phyloP scores from a whole-genome alignment of 2,113 vertebrate species.

The Saccopteryx bilineata region DNA sequence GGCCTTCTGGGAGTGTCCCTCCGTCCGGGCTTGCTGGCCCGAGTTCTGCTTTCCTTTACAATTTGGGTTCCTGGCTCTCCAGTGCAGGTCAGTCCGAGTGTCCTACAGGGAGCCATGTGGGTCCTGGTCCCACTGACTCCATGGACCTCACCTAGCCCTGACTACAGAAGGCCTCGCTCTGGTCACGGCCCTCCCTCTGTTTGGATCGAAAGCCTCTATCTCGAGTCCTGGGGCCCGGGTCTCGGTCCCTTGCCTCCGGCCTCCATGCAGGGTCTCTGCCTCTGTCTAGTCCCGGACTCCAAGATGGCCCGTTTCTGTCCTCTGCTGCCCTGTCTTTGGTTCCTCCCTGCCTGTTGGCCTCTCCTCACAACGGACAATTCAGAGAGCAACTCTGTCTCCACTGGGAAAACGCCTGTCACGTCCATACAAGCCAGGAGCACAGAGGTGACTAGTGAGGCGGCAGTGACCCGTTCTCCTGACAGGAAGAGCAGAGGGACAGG shows the following conservation, averaged over 20 bases:
- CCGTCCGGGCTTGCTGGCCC: rapidly evolving
- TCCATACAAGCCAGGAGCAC: rapidly evolving
- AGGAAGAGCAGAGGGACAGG: neutral
- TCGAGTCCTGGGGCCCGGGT: rapidly evolving
- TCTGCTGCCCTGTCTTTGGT: rapidly evolving
- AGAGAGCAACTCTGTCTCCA: neutral
- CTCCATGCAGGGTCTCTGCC: neutral
- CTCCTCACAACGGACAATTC: neutral
- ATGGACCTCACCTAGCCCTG: rapidly evolving
- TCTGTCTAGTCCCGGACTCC: neutral
- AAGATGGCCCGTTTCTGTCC: rapidly evolving
- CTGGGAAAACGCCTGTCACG: rapidly evolving
- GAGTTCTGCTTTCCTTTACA: neutral
- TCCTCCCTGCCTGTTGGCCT: neutral
- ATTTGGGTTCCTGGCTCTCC: neutral
- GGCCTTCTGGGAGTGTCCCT: rapidly evolving
- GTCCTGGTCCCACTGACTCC: rapidly evolving
- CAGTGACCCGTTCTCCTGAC: neutral
- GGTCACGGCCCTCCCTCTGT: neutral
- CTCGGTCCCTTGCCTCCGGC: neutral
- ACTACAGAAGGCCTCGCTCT: rapidly evolving
- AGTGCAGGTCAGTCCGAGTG: neutral
- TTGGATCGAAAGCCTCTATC: neutral
- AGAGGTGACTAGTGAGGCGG: neutral
- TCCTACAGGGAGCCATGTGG: neutral